Evolutionary conservation across 1,140 invertebrate genomes (phyloP).

Genomic region (Zaprionus africanus): DNA sequence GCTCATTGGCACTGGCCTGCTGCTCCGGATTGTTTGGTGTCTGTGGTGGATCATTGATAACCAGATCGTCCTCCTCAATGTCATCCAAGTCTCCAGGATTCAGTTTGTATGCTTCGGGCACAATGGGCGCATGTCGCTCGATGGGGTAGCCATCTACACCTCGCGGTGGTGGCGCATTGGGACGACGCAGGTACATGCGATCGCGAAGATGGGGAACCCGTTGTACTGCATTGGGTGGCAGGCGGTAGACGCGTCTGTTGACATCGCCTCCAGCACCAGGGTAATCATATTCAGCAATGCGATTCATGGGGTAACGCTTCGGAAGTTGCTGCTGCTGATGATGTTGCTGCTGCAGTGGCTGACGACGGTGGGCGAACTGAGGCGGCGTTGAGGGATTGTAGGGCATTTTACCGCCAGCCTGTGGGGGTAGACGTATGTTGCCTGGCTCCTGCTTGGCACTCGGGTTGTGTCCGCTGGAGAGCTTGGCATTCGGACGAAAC

Average conservation of each 20-base stretch:
- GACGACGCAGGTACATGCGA: conserved; percentile 60
- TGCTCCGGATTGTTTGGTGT: conserved; percentile 59
- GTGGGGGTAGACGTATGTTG: conserved; percentile 82
- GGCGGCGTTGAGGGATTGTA: conserved; percentile 67
- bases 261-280: conserved; percentile 47
- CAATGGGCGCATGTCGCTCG: conserved; percentile 69
- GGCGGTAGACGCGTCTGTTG: conserved; percentile 75
- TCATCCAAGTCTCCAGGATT: conserved; percentile 61
- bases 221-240: conserved; percentile 62
- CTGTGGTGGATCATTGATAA: conserved; percentile 80
- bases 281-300: conserved; percentile 53
- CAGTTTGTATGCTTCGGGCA: conserved; percentile 55
- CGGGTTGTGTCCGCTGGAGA: conserved; percentile 85
- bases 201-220: conserved; percentile 60
- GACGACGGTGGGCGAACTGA: conserved; percentile 64
- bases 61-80: conserved; percentile 80
- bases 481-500: conserved; percentile 88
- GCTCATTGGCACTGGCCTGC: conserved; percentile 40
- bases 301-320: conserved; percentile 72
- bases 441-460: conserved; percentile 73
- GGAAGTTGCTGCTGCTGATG: conserved; percentile 45
- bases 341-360: conserved; percentile 56
- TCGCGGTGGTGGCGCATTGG: conserved; percentile 46
- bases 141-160: conserved; percentile 57
- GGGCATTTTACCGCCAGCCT: conserved; percentile 56